These are phyloP conservation scores for Callipepla squamata DNA, from an alignment of 2,113 vertebrate species.

Conservation along the genomic window DNA sequence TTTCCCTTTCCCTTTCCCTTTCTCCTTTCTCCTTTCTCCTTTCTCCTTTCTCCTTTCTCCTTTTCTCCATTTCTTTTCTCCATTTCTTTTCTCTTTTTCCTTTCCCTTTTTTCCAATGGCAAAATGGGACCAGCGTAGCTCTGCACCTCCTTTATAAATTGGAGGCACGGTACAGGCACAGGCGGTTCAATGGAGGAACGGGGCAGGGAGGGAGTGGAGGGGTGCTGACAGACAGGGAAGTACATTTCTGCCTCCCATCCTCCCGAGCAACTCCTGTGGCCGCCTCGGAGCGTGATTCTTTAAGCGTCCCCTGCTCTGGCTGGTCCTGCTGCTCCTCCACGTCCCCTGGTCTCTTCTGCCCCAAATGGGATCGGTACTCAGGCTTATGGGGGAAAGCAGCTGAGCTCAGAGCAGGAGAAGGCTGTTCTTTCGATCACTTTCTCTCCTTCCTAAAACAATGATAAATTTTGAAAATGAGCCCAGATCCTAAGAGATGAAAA, in stretches of 20 bases:
- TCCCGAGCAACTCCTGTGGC: not conserved
- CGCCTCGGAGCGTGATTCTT: not conserved
- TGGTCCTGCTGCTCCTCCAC: not conserved
- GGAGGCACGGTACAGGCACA: not conserved
- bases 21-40: no score
- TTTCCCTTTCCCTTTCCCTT: accelerated
- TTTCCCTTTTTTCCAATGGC: not conserved
- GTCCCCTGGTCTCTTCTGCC: not conserved
- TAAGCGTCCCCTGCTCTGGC: accelerated
- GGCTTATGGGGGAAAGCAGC: accelerated
- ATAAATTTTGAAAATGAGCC: not conserved
- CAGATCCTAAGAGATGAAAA: not conserved
- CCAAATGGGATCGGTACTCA: not conserved
- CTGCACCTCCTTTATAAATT: not conserved
- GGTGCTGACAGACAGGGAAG: accelerated
- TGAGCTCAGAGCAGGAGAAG: accelerated
- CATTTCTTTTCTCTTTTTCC: no score
- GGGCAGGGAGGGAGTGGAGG: not conserved
- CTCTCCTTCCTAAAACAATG: accelerated
- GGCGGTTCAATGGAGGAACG: accelerated
- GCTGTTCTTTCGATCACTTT: accelerated
- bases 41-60: no score
- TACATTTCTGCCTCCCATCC: not conserved
- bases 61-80: no score
- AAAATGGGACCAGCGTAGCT: not conserved